Evolutionary conservation across 2,113 vertebrate species (phyloP).

Genomic region (Anas platyrhynchos): DNA sequence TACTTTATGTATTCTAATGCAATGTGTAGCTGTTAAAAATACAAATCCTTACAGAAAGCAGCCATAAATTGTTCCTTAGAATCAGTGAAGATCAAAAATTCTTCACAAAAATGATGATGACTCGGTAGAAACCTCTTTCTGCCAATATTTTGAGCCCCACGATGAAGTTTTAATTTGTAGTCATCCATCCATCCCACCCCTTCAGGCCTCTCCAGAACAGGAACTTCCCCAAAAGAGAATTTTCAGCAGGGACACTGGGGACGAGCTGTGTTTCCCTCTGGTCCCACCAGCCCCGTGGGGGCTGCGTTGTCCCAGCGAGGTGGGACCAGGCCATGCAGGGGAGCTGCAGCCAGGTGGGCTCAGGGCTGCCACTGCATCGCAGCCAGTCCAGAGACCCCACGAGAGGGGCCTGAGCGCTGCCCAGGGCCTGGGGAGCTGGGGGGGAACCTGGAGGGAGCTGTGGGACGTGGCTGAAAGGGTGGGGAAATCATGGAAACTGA

Average conservation of each 20-base stretch:
- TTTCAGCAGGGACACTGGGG: not conserved
- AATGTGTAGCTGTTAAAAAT: not conserved
- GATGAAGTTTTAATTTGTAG: not conserved
- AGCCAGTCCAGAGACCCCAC: too few species aligned
- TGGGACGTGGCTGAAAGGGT: not conserved
- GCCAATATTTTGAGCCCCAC: not conserved
- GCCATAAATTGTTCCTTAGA: not conserved
- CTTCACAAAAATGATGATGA: not conserved
- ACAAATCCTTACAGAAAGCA: not conserved
- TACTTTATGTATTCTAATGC: not conserved
- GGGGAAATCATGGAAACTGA: rapidly evolving
- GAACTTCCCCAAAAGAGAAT: not conserved
- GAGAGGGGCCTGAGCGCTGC: too few species aligned
- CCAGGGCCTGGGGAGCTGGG: too few species aligned
- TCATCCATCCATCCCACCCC: not conserved
- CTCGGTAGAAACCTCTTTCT: not conserved
- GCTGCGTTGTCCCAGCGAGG: too few species aligned
- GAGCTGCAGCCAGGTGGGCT: too few species aligned
- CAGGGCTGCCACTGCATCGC: too few species aligned
- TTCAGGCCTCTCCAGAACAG: not conserved
- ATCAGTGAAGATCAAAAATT: not conserved
- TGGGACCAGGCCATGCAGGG: too few species aligned
- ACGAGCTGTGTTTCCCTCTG: not conserved
- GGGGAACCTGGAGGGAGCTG: rapidly evolving
- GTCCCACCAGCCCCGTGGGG: not conserved